Evolutionary conservation across 35 echinoderm and acorn worm genomes (phyloP).

Genomic region (Patiria miniata): DNA sequence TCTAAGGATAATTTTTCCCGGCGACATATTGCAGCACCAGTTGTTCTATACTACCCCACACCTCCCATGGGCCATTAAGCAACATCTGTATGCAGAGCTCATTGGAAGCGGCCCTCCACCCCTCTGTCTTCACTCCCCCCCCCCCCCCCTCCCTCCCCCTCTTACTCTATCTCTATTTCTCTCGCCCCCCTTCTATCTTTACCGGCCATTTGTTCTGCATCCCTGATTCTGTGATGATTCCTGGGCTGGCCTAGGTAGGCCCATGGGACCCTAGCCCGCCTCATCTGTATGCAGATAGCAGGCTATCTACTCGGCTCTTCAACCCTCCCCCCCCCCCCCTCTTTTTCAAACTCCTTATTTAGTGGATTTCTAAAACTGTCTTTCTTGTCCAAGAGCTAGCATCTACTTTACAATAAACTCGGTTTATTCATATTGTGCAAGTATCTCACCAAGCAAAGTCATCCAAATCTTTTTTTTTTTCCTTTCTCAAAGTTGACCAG

Average conservation of each 20-base stretch:
- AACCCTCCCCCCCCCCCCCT: not conserved
- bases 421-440: too few relatives aligned
- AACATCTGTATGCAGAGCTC: not conserved
- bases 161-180: not conserved
- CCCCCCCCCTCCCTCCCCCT: not conserved
- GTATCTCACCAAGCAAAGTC: too few relatives aligned
- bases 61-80: not conserved
- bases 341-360: too few relatives aligned
- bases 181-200: not conserved
- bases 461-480: too few relatives aligned
- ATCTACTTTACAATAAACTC: too few relatives aligned
- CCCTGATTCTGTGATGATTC: slow-evolving; percentile 14
- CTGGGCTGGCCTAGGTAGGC: slow-evolving; percentile 14
- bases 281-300: slow-evolving; percentile 22
- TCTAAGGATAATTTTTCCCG: too few relatives aligned
- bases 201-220: slow-evolving; percentile 27
- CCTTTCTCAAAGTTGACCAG: too few relatives aligned
- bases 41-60: not conserved
- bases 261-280: not conserved
- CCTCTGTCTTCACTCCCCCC: slow-evolving; percentile 6
- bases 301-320: not conserved
- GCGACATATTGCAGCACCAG: not conserved
- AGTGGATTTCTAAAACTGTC: too few relatives aligned
- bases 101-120: slow-evolving; percentile 19
- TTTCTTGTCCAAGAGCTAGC: too few relatives aligned